phyloP scores from a whole-genome alignment of 2,888 invertebrate species.

The Noctuana brunneofusca region DNA sequence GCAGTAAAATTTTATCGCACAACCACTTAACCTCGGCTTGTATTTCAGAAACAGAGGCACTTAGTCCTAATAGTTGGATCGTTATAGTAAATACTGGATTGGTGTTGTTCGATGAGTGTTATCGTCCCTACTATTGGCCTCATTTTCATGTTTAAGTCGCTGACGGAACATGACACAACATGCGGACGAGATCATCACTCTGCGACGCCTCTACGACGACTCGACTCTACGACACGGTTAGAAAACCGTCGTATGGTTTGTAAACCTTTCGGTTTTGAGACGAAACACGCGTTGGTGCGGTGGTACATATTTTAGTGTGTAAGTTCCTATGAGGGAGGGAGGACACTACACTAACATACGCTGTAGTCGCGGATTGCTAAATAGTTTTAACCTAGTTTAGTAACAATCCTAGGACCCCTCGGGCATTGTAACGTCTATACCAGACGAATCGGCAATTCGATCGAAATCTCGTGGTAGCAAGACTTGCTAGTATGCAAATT shows the following conservation, averaged over 20 bases:
- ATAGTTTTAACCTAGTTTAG: background rate
- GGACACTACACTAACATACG: no score
- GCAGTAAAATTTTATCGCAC: constrained; percentile 70
- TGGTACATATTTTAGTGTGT: no score
- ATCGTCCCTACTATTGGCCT: constrained; percentile 4
- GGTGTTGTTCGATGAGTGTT: constrained; percentile 47
- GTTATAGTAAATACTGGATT: constrained; percentile 68
- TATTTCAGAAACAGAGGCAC: constrained; percentile 46
- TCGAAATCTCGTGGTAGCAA: background rate
- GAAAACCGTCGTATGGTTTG: no score
- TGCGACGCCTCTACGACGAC: no score
- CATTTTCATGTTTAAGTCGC: background rate
- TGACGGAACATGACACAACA: no score
- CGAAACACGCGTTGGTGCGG: no score
- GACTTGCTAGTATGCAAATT: background rate
- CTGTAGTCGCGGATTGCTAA: no score
- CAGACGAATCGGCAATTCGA: background rate
- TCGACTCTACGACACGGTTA: no score
- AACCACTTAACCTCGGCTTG: constrained; percentile 65
- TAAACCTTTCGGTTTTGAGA: no score
- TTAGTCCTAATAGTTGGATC: constrained; percentile 42
- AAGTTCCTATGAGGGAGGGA: no score
- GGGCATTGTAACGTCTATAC: background rate
- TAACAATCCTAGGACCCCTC: background rate
- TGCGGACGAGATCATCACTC: no score